Conservation (phyloP, 2,113 vertebrate species). For the Cichladusa arquata region DNA sequence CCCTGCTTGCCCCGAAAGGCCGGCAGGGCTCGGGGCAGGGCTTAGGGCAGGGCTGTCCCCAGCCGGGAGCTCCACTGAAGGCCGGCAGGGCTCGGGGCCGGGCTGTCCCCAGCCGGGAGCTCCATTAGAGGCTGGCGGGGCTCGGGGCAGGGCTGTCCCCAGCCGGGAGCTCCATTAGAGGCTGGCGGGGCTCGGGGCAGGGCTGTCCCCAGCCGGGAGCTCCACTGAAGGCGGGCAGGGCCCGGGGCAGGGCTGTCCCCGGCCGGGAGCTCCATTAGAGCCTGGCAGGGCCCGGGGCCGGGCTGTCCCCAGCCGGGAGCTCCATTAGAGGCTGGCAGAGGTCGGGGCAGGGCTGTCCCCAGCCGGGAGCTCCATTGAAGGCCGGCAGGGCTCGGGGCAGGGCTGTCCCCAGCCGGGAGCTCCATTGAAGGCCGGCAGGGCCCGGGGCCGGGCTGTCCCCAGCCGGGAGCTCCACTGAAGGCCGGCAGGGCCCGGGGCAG, state of each 20-base stretch:
- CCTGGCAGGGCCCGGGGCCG: too few species aligned
- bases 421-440: not conserved
- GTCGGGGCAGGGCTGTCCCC: not conserved
- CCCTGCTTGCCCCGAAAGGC: rapidly evolving
- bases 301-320: not conserved
- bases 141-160: not conserved
- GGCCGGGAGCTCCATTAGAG: rapidly evolving
- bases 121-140: rapidly evolving
- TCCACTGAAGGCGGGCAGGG: rapidly evolving
- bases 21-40: not conserved
- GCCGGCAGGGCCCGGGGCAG: not conserved
- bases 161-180: rapidly evolving
- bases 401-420: not conserved
- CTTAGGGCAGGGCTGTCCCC: not conserved
- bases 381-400: not conserved
- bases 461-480: rapidly evolving
- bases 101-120: not conserved
- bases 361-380: not conserved
- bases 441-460: not conserved
- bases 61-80: rapidly evolving
- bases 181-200: not conserved
- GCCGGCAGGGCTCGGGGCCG: not conserved
- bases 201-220: not conserved
- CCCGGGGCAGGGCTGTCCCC: not conserved
- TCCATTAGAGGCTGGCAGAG: rapidly evolving